Base-by-base conservation (phyloP, 2,113 vertebrate species). In the Chiloscyllium plagiosum region DNA sequence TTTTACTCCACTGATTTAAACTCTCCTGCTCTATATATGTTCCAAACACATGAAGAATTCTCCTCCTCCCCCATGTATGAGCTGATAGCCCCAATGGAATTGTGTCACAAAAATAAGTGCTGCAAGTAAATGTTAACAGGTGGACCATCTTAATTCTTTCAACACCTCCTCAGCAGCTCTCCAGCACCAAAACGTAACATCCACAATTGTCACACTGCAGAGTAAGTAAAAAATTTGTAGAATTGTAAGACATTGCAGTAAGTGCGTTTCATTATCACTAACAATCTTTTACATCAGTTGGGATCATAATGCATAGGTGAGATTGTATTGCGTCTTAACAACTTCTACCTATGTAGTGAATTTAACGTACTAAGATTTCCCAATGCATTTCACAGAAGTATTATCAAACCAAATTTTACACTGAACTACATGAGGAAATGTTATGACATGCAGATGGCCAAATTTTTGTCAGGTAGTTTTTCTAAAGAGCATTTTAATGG, bases 131-230 rank as follows among this genome's bases (percentile, higher is more conserved):
- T 93, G 61, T 65, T 33, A 93, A 5, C 90, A 93, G 61, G 61
- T 68, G 65, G 90, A 66, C 17, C 90, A n/a, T 33, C n/a, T 93
- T 93, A 93, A 68, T 93, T 93, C 65, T 93, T 93, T 93, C 90
- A 93, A 68, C 90, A 66, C 33, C 90, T 65, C 68, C n/a, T 33
- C 65, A 93, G 90, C 90, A 93, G 61, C 37, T 93, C 65, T 61
- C 8, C 56, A 61, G 56, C 56, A 61, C 56, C 56, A 68, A 68
- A 93, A 93, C 6, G 2, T 17, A 10, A n/a, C 33, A 66, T 68
- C 65, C 26, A 87, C 22, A n/a, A 68, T 68, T 37, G 37, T 93
- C 65, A 66, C 65, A 66, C 65, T 68, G 65, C 24, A 20, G n/a
- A 93, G 52, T 68, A 92, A 65, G 65, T 68, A 50, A 86, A 86